phyloP scores from a whole-genome alignment of 2,113 vertebrate species.

The Chaenocephalus aceratus region DNA sequence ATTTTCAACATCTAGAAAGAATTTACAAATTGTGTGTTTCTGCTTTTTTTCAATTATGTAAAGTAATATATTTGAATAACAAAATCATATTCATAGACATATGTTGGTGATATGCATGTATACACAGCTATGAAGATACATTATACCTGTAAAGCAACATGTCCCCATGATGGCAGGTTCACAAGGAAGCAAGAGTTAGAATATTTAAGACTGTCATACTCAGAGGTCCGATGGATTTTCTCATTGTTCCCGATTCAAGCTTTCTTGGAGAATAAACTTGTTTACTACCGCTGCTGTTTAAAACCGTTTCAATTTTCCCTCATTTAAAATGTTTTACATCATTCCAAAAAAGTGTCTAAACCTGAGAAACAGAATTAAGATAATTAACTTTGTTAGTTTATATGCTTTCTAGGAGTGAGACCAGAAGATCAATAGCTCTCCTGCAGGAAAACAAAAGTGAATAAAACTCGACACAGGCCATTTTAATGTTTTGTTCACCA shows the following conservation, averaged over 20 bases:
- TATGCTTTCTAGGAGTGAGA: not conserved
- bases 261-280: not conserved
- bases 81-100: not conserved
- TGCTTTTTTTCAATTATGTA: not conserved
- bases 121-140: not conserved
- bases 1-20: not conserved
- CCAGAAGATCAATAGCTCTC: not conserved
- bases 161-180: not conserved
- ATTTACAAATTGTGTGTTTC: no score
- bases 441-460: no score
- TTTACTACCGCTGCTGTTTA: not conserved
- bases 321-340: no score
- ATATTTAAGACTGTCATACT: conserved; percentile 39
- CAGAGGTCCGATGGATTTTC: conserved; percentile 9
- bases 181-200: conserved; percentile 21
- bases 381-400: not conserved
- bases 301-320: no score
- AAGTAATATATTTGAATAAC: not conserved
- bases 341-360: no score
- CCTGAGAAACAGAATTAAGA: not conserved
- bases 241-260: conserved; percentile 1
- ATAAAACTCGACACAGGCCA: no score
- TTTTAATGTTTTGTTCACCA: no score
- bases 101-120: not conserved
- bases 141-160: conserved; percentile 31